Percentiles rank a stretch among this genome's conserved stretches.
Conservation (phyloP, 2,113 vertebrate species). For the Nesogale talazaci region DNA sequence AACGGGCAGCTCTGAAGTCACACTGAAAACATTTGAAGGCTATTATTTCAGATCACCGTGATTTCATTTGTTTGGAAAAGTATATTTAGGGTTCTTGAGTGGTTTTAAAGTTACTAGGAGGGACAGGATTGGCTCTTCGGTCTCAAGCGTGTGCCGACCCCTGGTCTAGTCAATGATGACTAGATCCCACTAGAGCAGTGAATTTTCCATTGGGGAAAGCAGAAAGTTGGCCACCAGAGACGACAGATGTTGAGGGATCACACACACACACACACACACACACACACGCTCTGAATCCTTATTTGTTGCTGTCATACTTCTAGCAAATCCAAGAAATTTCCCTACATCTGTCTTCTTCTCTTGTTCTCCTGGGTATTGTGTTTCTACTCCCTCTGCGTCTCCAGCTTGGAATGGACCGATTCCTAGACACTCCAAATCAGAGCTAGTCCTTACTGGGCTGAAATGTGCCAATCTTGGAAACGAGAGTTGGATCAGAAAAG, state of each 20-base stretch:
- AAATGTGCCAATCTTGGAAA: background rate
- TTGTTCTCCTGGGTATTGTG: background rate
- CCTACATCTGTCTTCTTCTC: background rate
- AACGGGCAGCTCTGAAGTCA: too few relatives aligned
- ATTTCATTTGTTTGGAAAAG: too few relatives aligned
- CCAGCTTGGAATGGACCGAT: background rate
- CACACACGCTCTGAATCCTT: background rate
- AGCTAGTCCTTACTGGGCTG: background rate
- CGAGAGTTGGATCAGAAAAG: background rate
- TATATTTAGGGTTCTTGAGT: too few relatives aligned
- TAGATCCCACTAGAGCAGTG: too few relatives aligned
- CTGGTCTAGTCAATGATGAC: too few relatives aligned
- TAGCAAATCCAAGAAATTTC: slow-evolving; percentile 6
- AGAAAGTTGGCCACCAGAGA: background rate
- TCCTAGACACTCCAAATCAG: background rate
- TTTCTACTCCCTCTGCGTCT: background rate
- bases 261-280: background rate
- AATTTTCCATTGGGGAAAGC: too few relatives aligned
- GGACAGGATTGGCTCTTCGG: too few relatives aligned
- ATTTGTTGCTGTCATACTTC: background rate
- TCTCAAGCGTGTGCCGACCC: too few relatives aligned
- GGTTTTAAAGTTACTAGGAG: too few relatives aligned
- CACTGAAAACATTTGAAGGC: too few relatives aligned
- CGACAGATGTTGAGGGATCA: background rate
- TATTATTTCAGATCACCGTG: too few relatives aligned